Evolutionary conservation across 2,888 invertebrate species (phyloP), one percentile per base, ranked within the genome.

Genomic region (Schizaphis graminum): DNA sequence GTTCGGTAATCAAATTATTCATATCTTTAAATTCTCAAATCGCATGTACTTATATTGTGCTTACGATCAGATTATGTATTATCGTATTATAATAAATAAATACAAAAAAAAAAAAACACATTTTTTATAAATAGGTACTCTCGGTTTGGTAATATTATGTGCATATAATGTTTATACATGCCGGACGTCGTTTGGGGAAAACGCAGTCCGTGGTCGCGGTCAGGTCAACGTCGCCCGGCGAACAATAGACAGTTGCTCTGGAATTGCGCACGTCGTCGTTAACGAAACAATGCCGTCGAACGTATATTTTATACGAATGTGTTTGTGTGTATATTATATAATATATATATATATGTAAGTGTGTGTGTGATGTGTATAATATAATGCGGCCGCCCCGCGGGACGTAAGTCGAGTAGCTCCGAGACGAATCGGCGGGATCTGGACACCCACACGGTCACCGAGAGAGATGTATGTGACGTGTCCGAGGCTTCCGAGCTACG

Each of bases 341-440:
- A 44, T 3, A 44, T 44, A 44, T n/a, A 3, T 13, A 3, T 11
- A 13, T 28, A 13, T n/a, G 61, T 67, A 16, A 5, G 67, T 13
- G n/a, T 21, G 11, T 61, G 35, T 21, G 35, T 8, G 35, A 21
- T 53, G 35, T 35, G 77, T 77, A 35, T 77, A 77, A 77, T 77
- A 84, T 24, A 57, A 84, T 24, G 44, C 85, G 91, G 44, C n/a
- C 89, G 35, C 91, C 86, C 93, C 3, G 89, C 89, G 24, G 93
- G 93, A 93, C 93, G 89, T 93, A 93, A 93, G 47, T 89, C 93
- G 93, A 93, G 93, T 93, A 93, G 93, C 93, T 53, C 77, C 88
- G 88, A 53, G 67, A 93, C 93, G 93, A 89, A 89, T 93, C 88
- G 93, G 53, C 47, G 86, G 44, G 47, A 47, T 7, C 89, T 26